Evolutionary conservation across 2,888 invertebrate species (phyloP).

Genomic region (Cylloceria caligata): DNA sequence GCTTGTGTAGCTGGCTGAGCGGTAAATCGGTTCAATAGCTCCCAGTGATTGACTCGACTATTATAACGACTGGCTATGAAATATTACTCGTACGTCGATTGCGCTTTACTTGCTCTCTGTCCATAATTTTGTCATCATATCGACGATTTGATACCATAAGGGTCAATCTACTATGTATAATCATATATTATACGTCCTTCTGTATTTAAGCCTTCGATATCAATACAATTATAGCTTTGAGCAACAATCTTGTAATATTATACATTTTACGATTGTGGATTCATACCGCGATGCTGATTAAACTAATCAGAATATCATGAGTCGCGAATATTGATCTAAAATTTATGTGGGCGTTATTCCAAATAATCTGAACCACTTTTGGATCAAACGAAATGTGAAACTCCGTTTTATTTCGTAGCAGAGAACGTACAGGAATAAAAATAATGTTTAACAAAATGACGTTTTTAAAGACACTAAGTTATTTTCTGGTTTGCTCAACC

Average conservation of each 20-base stretch:
- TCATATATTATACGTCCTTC: not conserved
- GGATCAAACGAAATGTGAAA: too few species aligned
- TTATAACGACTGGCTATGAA: conserved; percentile 9
- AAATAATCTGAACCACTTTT: too few species aligned
- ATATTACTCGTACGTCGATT: conserved; percentile 11
- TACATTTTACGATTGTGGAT: not conserved
- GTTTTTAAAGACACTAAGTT: too few species aligned
- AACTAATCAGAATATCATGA: not conserved
- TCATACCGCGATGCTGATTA: not conserved
- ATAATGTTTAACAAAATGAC: too few species aligned
- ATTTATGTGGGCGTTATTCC: too few species aligned
- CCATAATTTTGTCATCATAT: conserved; percentile 12
- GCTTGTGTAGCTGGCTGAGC: conserved; percentile 5
- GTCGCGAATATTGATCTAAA: too few species aligned
- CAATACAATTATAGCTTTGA: not conserved
- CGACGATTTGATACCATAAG: not conserved
- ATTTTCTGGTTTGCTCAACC: too few species aligned
- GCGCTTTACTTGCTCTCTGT: not conserved
- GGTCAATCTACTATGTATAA: not conserved
- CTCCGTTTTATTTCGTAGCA: too few species aligned
- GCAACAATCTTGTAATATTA: not conserved
- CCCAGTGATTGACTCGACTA: conserved; percentile 18
- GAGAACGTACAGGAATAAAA: too few species aligned
- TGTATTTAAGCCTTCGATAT: not conserved
- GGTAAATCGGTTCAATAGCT: conserved; percentile 19